phyloP scores from a whole-genome alignment of 2,797 vertebrate genomes.

The Novumbra hubbsi region DNA sequence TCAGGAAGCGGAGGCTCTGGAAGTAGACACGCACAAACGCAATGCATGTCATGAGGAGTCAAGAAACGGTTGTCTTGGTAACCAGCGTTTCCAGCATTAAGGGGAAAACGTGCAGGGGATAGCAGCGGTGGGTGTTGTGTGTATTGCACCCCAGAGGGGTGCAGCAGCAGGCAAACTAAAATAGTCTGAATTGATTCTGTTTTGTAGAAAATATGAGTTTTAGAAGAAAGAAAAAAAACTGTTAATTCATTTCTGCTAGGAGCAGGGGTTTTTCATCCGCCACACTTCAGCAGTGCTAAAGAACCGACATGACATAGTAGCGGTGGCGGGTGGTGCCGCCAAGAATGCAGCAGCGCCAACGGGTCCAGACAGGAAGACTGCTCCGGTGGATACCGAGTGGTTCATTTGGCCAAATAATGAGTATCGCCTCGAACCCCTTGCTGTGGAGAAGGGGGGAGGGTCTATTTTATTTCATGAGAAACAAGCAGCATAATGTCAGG shows the following conservation, averaged over 20 bases:
- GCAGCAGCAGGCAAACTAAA: conserved; percentile 25
- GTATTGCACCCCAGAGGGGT: conserved; percentile 26
- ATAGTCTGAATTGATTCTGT: conserved; percentile 36
- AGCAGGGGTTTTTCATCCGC: conserved; percentile 48
- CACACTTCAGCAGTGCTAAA: conserved; percentile 59
- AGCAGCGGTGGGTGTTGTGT: conserved; percentile 11
- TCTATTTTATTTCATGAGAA: neutral
- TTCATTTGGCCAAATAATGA: conserved; percentile 13
- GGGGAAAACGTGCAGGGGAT: neutral
- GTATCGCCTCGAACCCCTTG: neutral
- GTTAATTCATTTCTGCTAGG: conserved; percentile 37
- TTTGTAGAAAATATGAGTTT: conserved; percentile 48
- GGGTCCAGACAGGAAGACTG: conserved; percentile 30
- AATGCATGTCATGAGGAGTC: conserved; percentile 10
- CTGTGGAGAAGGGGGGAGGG: neutral
- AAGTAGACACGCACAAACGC: conserved; percentile 10
- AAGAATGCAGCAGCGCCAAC: conserved; percentile 30
- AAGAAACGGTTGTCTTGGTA: conserved; percentile 30
- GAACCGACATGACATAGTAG: conserved; percentile 47
- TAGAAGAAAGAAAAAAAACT: conserved; percentile 52
- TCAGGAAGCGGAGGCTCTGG: neutral
- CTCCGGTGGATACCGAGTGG: conserved; percentile 17
- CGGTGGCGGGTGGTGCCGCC: conserved; percentile 15
- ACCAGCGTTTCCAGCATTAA: conserved; percentile 7
- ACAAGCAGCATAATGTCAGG: neutral